These are phyloP conservation scores for Tokudaia tokunoshimensis DNA, from an alignment of 2,797 vertebrate genomes.

Conservation along the genomic window DNA sequence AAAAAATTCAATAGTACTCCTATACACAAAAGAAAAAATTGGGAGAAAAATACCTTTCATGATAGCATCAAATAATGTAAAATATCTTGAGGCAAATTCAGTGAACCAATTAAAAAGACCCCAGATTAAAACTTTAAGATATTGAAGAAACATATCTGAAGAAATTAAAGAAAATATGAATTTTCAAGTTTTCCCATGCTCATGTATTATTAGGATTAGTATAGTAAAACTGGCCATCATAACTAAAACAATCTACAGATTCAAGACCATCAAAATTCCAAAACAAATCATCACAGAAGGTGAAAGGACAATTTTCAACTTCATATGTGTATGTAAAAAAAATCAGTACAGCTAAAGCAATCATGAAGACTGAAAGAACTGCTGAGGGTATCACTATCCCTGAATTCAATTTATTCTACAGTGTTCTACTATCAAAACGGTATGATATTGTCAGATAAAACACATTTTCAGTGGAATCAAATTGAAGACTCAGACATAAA, in stretches of 20 bases:
- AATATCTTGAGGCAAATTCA: not conserved
- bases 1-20: not conserved
- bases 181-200: not conserved
- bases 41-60: not conserved
- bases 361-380: not conserved
- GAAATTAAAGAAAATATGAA: not conserved
- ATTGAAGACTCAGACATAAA: too few relatives aligned
- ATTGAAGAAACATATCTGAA: not conserved
- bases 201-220: not conserved
- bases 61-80: not conserved
- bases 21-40: too few relatives aligned
- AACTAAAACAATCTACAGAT: not conserved
- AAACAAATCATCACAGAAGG: not conserved
- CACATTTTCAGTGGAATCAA: too few relatives aligned
- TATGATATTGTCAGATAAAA: too few relatives aligned
- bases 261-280: not conserved
- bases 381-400: not conserved
- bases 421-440: not conserved
- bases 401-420: not conserved
- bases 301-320: not conserved
- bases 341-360: not conserved
- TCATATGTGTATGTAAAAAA: not conserved
- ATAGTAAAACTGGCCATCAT: not conserved
- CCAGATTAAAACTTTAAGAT: not conserved
- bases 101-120: not conserved